These are phyloP conservation scores for Rotaria sp. DNA, from an alignment of 2,888 invertebrate species.

Conservation along the genomic window DNA sequence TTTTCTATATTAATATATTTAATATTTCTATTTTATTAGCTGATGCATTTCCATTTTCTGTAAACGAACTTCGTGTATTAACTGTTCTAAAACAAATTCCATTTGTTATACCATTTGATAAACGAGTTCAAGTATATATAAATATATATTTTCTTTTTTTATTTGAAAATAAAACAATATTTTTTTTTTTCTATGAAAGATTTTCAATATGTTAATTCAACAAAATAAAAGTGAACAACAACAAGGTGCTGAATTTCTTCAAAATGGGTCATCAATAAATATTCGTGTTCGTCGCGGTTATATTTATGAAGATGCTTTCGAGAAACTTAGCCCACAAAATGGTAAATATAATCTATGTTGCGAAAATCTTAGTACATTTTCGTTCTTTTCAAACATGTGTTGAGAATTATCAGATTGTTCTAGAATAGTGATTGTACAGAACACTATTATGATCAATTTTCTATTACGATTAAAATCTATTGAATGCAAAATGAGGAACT, in stretches of 20 bases:
- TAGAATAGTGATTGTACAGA: too few relatives aligned
- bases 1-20: neutral
- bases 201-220: constrained; percentile 46
- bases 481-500: too few relatives aligned
- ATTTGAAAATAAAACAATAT: constrained; percentile 17
- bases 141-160: constrained; percentile 40
- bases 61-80: constrained; percentile 75
- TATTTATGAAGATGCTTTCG: constrained; percentile 95
- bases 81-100: constrained; percentile 84
- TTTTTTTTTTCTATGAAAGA: neutral
- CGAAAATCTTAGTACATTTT: too few relatives aligned
- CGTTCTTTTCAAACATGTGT: too few relatives aligned
- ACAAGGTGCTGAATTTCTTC: constrained; percentile 53
- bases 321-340: constrained; percentile 79
- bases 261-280: constrained; percentile 44
- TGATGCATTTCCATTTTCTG: constrained; percentile 71
- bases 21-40: constrained; percentile 57
- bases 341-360: constrained; percentile 58
- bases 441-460: too few relatives aligned
- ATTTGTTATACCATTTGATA: constrained; percentile 83
- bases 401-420: too few relatives aligned
- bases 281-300: constrained; percentile 65
- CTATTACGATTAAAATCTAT: too few relatives aligned
- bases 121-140: constrained; percentile 72
- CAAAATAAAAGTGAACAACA: constrained; percentile 68